These are phyloP conservation scores for Embidobia sp. DNA, from an alignment of 2,888 invertebrate genomes.

Conservation along the genomic window DNA sequence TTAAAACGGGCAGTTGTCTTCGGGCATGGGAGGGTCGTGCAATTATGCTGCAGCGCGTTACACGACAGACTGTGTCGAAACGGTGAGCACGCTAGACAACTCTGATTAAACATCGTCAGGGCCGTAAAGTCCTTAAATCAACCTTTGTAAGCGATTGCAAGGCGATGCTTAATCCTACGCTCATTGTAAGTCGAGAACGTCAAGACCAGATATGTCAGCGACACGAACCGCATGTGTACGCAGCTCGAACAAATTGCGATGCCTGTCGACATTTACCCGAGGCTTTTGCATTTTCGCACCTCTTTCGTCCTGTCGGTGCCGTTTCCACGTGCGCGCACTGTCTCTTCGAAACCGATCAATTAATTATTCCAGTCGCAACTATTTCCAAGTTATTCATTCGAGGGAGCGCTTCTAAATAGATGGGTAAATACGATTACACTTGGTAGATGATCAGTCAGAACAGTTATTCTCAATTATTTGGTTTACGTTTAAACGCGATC, in stretches of 20 bases:
- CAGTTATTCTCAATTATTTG: too few species aligned
- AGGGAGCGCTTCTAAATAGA: too few species aligned
- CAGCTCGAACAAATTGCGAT: conserved; percentile 54
- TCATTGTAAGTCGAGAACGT: conserved; percentile 64
- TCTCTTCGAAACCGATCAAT: conserved; percentile 1
- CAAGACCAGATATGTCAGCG: conserved; percentile 64
- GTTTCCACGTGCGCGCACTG: not conserved
- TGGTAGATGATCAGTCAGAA: too few species aligned
- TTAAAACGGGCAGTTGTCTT: too few species aligned
- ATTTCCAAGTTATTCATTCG: too few species aligned
- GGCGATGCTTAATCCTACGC: conserved; percentile 61
- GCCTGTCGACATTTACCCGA: conserved; percentile 48
- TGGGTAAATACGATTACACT: too few species aligned
- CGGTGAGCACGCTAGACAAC: conserved; percentile 33
- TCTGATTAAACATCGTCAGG: conserved; percentile 59
- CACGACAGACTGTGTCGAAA: conserved; percentile 37
- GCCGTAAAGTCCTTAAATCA: conserved; percentile 60
- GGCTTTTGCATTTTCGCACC: conserved; percentile 52
- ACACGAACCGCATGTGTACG: conserved; percentile 59
- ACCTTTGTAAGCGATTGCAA: conserved; percentile 58
- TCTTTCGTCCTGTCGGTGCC: not conserved
- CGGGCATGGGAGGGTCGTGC: too few species aligned
- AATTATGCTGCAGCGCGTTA: not conserved
- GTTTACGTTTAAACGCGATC: too few species aligned
- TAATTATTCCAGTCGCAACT: not conserved